Percentiles rank a stretch among this genome's conserved stretches.
Evolutionary conservation across 2,113 vertebrate genomes (phyloP).

Genomic region (Tachysurus vachellii): DNA sequence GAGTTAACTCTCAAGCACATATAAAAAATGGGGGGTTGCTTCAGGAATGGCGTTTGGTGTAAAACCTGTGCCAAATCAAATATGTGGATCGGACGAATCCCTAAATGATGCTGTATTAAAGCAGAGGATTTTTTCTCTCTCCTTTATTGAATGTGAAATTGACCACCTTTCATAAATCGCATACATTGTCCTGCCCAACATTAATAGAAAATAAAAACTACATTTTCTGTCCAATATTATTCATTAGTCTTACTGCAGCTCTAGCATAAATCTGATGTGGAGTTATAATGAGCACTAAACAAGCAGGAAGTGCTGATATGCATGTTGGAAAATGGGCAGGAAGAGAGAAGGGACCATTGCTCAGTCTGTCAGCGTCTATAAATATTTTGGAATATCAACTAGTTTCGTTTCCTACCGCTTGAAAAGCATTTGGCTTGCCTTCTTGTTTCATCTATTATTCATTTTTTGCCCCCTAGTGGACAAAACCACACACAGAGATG

Average conservation of each 20-base stretch:
- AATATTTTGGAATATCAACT: not conserved
- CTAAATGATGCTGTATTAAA: not conserved
- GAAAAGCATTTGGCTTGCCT: not conserved
- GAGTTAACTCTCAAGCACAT: too few relatives aligned
- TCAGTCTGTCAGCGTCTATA: not conserved
- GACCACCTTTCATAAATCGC: not conserved
- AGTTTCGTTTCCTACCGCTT: not conserved
- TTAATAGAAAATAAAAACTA: not conserved
- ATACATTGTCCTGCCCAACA: not conserved
- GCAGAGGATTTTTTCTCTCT: not conserved
- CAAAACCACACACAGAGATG: not conserved
- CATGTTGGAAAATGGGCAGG: not conserved
- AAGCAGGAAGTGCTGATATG: not conserved
- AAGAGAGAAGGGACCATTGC: not conserved
- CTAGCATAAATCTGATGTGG: not conserved
- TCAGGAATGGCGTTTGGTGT: too few relatives aligned
- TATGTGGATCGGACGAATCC: too few relatives aligned
- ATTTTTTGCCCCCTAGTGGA: not conserved
- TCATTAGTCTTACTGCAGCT: not conserved
- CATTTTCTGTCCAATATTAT: not conserved
- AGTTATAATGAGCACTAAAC: not conserved
- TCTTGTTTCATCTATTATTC: not conserved
- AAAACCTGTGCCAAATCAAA: too few relatives aligned
- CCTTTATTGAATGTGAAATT: not conserved
- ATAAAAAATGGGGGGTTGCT: too few relatives aligned